phyloP scores from a whole-genome alignment of 2,113 vertebrate genomes.

The Clarias macrocephalus region DNA sequence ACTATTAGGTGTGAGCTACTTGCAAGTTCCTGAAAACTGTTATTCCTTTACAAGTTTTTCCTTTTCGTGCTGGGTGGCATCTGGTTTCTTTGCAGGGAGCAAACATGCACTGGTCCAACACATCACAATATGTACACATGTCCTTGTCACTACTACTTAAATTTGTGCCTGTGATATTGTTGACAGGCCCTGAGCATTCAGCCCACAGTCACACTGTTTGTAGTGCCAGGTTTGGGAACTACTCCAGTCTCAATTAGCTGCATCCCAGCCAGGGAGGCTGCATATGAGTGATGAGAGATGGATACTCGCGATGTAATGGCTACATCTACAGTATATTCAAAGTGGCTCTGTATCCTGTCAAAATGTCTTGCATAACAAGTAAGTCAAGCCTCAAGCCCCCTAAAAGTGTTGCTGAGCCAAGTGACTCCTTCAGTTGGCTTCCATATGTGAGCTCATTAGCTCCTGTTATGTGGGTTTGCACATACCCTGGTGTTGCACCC shows the following conservation, averaged over 20 bases:
- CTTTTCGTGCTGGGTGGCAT: not conserved
- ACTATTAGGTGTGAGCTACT: not conserved
- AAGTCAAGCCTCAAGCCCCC: not conserved
- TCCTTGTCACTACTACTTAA: not conserved
- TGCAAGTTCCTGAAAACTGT: not conserved
- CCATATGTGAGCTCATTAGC: not conserved
- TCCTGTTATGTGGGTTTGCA: not conserved
- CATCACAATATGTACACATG: not conserved
- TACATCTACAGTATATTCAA: not conserved
- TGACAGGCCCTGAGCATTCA: slow-evolving; percentile 1
- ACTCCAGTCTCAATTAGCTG: not conserved
- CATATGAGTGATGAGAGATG: not conserved
- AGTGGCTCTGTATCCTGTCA: not conserved
- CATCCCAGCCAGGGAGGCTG: not conserved
- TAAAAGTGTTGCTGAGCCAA: not conserved
- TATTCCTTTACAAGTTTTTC: not conserved
- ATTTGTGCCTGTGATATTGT: not conserved
- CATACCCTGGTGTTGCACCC: not conserved
- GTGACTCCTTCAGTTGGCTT: not conserved
- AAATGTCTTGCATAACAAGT: not conserved
- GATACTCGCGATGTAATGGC: not conserved
- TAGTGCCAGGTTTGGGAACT: not conserved
- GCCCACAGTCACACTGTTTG: not conserved
- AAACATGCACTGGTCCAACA: not conserved
- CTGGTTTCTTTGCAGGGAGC: not conserved